Base-by-base conservation (phyloP, 1,140 invertebrate species). In the Zaprionus taronus region DNA sequence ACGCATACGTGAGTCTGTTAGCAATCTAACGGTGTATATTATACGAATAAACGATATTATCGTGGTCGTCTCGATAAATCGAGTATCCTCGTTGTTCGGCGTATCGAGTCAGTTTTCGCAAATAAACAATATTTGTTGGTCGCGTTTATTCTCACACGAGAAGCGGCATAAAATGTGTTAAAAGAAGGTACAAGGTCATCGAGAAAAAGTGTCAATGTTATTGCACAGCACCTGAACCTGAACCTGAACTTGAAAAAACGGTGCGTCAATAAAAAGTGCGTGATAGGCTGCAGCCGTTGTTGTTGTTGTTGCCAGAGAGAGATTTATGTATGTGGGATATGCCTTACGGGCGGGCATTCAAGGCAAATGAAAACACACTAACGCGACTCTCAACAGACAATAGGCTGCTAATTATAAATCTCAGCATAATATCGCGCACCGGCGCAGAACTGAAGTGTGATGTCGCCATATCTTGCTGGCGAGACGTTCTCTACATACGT, bases 321-420 rank as follows among this genome's bases (percentile, higher is more conserved):
- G 38, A 41, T 70, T 22, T 22, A 22, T 22, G 22, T 22, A 34
- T 62, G 65, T 28, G 62, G 72, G 69, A 76, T 34, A 34, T 28
- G 61, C 68, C 68, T 56, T 20, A 67, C 53, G 70, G 63, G 36
- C 31, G 63, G 63, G 36, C 38, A 66, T 61, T 66, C 74, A 77
- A 77, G 66, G 66, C 72, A 63, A 36, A 34, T 22, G 34, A 38
- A 60, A 53, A 65, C 64, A 72, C 74, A 72, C 38, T 47, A 75
- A 73, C 72, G 69, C 41, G 41, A 47, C 41, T 47, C 41, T 47
- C 41, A 68, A 67, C 68, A 51, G 90, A 89, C 84, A 89, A 89
- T 84, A 60, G 84, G 57, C 72, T 81, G 84, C 84, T 89, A 89
- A 89, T 89, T 90, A 89, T 89, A 89, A 89, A 89, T 90, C 85